Conservation (phyloP, 2,797 vertebrate species). For the Danio jaintianensis region DNA sequence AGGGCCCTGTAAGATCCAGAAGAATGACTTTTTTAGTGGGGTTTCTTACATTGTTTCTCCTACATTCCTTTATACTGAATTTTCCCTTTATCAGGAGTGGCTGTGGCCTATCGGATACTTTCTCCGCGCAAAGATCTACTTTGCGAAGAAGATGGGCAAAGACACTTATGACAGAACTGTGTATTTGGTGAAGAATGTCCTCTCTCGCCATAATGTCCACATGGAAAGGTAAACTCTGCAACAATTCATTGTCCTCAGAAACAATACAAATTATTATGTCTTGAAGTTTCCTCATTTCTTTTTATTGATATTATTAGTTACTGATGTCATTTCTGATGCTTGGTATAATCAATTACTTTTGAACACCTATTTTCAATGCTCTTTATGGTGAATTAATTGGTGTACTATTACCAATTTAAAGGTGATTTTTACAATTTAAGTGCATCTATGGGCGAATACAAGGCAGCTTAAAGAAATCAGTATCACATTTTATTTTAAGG, state of each 20-base stretch:
- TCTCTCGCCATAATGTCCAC: slow-evolving; percentile 92
- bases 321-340: not conserved
- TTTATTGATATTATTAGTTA: not conserved
- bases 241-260: not conserved
- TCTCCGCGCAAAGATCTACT: slow-evolving; percentile 93
- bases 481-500: too few species aligned
- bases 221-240: slow-evolving; percentile 86
- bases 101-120: slow-evolving; percentile 97
- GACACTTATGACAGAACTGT: slow-evolving; percentile 81
- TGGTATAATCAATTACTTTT: not conserved
- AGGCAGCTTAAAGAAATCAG: too few species aligned
- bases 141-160: slow-evolving; percentile 86
- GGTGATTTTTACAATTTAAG: not conserved
- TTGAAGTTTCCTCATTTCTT: too few species aligned
- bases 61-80: not conserved
- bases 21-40: not conserved
- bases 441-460: too few species aligned
- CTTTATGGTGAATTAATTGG: too few species aligned
- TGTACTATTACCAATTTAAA: not conserved
- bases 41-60: not conserved
- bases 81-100: slow-evolving; percentile 85
- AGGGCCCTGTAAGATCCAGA: slow-evolving; percentile 89
- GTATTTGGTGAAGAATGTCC: slow-evolving; percentile 89
- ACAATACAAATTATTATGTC: not conserved
- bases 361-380: too few species aligned